These are phyloP conservation scores for Tineola bisselliella DNA, from an alignment of 2,888 invertebrate genomes.

Conservation along the genomic window DNA sequence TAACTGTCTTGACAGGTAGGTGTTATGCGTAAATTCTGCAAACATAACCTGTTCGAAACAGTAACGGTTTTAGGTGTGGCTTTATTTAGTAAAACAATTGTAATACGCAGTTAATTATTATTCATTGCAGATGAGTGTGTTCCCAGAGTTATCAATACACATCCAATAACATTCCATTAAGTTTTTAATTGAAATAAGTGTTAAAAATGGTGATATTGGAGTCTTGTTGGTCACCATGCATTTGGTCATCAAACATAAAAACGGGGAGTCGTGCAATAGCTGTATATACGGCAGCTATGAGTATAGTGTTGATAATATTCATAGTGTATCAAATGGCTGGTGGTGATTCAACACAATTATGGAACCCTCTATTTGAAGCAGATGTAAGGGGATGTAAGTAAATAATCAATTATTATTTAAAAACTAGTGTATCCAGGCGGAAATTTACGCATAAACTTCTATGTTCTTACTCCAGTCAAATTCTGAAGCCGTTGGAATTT, in stretches of 20 bases:
- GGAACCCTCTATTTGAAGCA: slow-evolving; percentile 89
- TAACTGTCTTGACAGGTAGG: neutral
- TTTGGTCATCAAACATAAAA: slow-evolving; percentile 83
- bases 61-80: slow-evolving; percentile 21
- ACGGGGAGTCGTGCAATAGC: slow-evolving; percentile 82
- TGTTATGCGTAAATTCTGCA: neutral
- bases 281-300: slow-evolving; percentile 79
- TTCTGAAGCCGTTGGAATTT: too few relatives aligned
- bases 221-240: slow-evolving; percentile 89
- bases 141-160: neutral
- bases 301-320: slow-evolving; percentile 77
- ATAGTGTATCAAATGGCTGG: slow-evolving; percentile 82
- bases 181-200: neutral
- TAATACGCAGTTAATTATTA: neutral
- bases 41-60: slow-evolving; percentile 14
- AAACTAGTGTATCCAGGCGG: too few relatives aligned
- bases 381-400: slow-evolving; percentile 79
- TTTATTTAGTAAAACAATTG: neutral
- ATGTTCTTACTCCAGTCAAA: neutral
- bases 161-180: neutral
- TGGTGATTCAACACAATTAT: slow-evolving; percentile 90
- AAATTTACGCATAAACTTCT: too few relatives aligned
- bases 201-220: slow-evolving; percentile 74
- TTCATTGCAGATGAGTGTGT: neutral
- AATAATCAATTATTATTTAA: neutral